Evolutionary conservation across 2,113 vertebrate species (phyloP).

Genomic region (Lophius piscatorius): DNA sequence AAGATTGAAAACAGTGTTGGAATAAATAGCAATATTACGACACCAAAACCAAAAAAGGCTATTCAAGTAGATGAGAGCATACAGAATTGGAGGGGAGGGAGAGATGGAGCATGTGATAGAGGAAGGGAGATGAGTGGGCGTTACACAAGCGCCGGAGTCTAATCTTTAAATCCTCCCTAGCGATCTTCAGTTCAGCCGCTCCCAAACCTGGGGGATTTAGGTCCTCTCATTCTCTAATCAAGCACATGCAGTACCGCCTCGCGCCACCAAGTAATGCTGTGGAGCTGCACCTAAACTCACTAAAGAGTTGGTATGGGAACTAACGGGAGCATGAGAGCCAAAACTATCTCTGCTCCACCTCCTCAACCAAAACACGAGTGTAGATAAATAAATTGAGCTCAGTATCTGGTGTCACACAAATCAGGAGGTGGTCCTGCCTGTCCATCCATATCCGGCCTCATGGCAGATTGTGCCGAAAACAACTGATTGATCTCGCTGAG

Average conservation of each 20-base stretch:
- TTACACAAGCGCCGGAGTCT: slow-evolving; percentile 78
- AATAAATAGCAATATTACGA: not conserved
- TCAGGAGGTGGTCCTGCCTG: slow-evolving; percentile 10
- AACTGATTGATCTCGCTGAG: slow-evolving; percentile 64
- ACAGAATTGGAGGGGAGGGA: slow-evolving; percentile 14
- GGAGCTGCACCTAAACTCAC: slow-evolving; percentile 14
- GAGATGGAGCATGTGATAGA: slow-evolving; percentile 63
- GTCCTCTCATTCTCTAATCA: slow-evolving; percentile 74
- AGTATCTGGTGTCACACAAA: not conserved
- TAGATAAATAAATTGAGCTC: slow-evolving; percentile 13
- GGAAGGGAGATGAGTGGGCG: slow-evolving; percentile 75
- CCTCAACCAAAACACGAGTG: not conserved
- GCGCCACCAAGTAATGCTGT: slow-evolving; percentile 53
- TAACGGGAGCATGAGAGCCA: slow-evolving; percentile 1
- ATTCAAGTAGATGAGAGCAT: slow-evolving; percentile 37
- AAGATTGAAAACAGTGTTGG: not conserved
- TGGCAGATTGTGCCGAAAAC: slow-evolving; percentile 65
- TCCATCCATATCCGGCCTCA: slow-evolving; percentile 49
- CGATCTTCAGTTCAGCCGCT: slow-evolving; percentile 76
- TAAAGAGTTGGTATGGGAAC: not conserved
- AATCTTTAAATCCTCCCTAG: slow-evolving; percentile 82
- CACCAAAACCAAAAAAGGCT: slow-evolving; percentile 19
- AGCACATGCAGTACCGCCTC: slow-evolving; percentile 43
- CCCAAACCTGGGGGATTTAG: slow-evolving; percentile 77
- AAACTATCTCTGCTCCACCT: not conserved